A percentile compares a stretch with the other conserved stretches of the same genome.
Conservation (phyloP, 30 jellyfish, hydroid and myxozoan species). For the Rhopilema esculentum region DNA sequence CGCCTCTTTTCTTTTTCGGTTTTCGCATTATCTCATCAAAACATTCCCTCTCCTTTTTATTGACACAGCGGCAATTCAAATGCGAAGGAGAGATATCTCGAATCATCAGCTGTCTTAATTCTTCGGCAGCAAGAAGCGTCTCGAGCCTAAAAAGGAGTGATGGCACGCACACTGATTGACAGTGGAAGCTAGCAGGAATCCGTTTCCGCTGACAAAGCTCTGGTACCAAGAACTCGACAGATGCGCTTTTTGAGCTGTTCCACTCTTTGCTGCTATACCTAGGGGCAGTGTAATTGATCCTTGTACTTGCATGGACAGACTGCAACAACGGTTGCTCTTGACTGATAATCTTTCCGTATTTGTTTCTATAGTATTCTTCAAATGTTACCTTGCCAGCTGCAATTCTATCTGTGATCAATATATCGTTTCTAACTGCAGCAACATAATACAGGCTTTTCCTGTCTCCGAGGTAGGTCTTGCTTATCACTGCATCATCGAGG, state of each 20-base stretch:
- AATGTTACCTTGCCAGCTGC: slow-evolving; percentile 61
- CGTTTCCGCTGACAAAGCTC: slow-evolving; percentile 66
- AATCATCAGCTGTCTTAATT: slow-evolving; percentile 23
- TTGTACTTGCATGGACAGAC: slow-evolving; percentile 36
- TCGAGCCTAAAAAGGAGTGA: slow-evolving; percentile 63
- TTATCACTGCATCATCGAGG: slow-evolving; percentile 55
- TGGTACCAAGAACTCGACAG: slow-evolving; percentile 38
- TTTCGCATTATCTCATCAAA: slow-evolving; percentile 13
- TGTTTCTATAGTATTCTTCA: slow-evolving; percentile 61
- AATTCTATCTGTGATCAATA: slow-evolving; percentile 6
- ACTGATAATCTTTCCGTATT: slow-evolving; percentile 38
- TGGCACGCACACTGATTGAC: slow-evolving; percentile 75
- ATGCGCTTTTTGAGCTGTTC: slow-evolving; percentile 6
- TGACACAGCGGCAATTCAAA: background rate
- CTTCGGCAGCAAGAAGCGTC: slow-evolving; percentile 63
- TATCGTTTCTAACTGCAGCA: slow-evolving; percentile 14
- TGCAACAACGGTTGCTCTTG: slow-evolving; percentile 58
- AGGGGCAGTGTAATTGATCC: slow-evolving; percentile 40
- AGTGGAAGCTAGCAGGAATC: slow-evolving; percentile 79
- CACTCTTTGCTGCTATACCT: slow-evolving; percentile 5
- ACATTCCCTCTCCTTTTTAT: background rate
- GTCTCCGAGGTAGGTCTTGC: slow-evolving; percentile 54
- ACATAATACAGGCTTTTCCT: slow-evolving; percentile 57
- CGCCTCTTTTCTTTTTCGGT: background rate
- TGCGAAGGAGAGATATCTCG: background rate